phyloP scores from a whole-genome alignment of 2,797 vertebrate genomes.

The Channa striata region DNA sequence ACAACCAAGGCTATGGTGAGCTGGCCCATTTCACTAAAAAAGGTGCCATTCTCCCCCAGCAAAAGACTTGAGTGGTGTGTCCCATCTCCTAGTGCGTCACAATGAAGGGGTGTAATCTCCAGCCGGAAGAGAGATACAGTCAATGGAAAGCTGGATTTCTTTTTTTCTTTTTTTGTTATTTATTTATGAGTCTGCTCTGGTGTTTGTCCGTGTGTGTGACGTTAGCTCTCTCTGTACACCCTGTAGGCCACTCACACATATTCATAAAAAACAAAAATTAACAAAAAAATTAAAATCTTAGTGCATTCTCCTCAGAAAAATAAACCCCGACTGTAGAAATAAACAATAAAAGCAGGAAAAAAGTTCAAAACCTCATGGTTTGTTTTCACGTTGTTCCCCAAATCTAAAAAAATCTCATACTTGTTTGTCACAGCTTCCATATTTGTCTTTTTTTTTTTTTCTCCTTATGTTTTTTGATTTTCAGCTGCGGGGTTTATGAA shows the following conservation, averaged over 20 bases:
- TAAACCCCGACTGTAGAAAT: conserved; percentile 80
- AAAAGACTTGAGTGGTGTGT: conserved; percentile 74
- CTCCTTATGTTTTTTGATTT: conserved; percentile 75
- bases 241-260: conserved; percentile 77
- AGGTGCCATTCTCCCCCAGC: conserved; percentile 19
- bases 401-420: conserved; percentile 90
- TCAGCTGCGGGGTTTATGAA: conserved; percentile 88
- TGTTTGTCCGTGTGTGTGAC: conserved; percentile 68
- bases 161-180: conserved; percentile 41
- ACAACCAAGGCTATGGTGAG: conserved; percentile 64
- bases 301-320: conserved; percentile 95
- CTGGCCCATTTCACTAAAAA: conserved; percentile 46
- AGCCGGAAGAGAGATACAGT: conserved; percentile 68
- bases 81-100: conserved; percentile 75
- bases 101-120: conserved; percentile 73
- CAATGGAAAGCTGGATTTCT: conserved; percentile 60
- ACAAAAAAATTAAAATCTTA: conserved; percentile 96
- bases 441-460: conserved; percentile 76
- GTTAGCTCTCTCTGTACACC: conserved; percentile 73
- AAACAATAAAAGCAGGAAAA: conserved; percentile 94
- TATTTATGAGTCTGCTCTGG: conserved; percentile 49
- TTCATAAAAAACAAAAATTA: conserved; percentile 84
- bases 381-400: conserved; percentile 89
- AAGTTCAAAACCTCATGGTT: conserved; percentile 85
- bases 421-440: conserved; percentile 87